Percentiles rank a stretch among this genome's conserved stretches.
phyloP scores from a whole-genome alignment of 2,888 invertebrate genomes.

The Agrochola litura region DNA sequence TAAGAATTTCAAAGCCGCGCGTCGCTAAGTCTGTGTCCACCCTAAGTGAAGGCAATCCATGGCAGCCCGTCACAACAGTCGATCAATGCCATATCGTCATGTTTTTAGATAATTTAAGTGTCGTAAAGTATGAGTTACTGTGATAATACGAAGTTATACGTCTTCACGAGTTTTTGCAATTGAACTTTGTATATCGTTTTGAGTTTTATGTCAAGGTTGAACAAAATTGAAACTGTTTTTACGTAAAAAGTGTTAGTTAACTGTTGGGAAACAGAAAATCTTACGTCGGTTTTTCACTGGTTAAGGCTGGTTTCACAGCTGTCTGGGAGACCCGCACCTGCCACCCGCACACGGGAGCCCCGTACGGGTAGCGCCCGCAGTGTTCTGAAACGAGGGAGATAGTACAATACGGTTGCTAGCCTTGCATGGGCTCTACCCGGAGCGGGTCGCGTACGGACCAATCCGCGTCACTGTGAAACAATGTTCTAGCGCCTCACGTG shows the following conservation, averaged over 20 bases:
- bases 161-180: neutral
- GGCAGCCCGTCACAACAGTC: neutral
- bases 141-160: neutral
- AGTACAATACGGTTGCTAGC: too few relatives aligned
- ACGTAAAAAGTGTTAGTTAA: neutral
- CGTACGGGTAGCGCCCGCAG: too few relatives aligned
- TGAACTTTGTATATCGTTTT: constrained; percentile 12
- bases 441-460: too few relatives aligned
- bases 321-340: too few relatives aligned
- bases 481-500: too few relatives aligned
- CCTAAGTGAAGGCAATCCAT: constrained; percentile 28
- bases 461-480: too few relatives aligned
- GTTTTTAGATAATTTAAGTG: neutral
- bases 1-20: neutral
- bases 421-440: too few relatives aligned
- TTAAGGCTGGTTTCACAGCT: too few relatives aligned
- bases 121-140: constrained; percentile 10
- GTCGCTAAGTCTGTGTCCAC: neutral
- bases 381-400: too few relatives aligned
- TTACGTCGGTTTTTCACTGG: too few relatives aligned
- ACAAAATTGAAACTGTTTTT: neutral
- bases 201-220: neutral
- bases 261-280: too few relatives aligned
- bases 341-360: too few relatives aligned
- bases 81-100: constrained; percentile 26